phyloP scores from a whole-genome alignment of 2,113 vertebrate species.

The Melanostigma gelatinosum region DNA sequence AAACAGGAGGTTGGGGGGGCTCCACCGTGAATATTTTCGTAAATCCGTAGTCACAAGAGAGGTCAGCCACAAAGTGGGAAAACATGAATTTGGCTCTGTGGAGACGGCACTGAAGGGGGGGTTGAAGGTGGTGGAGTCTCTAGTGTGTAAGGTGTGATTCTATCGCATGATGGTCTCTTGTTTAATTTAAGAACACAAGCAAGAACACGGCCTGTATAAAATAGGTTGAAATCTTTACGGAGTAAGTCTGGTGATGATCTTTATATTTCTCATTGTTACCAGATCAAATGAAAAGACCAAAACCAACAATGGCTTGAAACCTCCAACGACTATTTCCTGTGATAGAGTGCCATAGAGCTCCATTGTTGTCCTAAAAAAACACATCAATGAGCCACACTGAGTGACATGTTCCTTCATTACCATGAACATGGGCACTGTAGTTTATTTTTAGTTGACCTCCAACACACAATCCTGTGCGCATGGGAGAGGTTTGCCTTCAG shows the following conservation, averaged over 20 bases:
- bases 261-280: too few relatives aligned
- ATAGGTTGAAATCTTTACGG: too few relatives aligned
- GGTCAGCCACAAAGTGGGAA: conserved; percentile 23
- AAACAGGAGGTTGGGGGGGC: conserved; percentile 36
- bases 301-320: too few relatives aligned
- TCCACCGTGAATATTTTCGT: conserved; percentile 6
- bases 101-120: not conserved
- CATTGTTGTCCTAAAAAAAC: not conserved
- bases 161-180: too few relatives aligned
- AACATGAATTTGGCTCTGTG: not conserved
- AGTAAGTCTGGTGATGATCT: too few relatives aligned
- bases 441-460: not conserved
- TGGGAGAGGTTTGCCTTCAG: too few relatives aligned
- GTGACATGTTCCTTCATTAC: not conserved
- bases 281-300: not conserved
- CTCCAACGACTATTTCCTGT: not conserved
- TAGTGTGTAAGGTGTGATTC: too few relatives aligned
- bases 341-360: not conserved
- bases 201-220: too few relatives aligned
- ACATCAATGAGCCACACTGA: not conserved
- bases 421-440: not conserved
- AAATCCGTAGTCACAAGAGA: conserved; percentile 29
- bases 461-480: not conserved
- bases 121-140: too few relatives aligned
- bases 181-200: too few relatives aligned